A percentile compares a stretch with the other conserved stretches of the same genome.
Conservation (phyloP, 2,797 vertebrate species). For the Falco cherrug region DNA sequence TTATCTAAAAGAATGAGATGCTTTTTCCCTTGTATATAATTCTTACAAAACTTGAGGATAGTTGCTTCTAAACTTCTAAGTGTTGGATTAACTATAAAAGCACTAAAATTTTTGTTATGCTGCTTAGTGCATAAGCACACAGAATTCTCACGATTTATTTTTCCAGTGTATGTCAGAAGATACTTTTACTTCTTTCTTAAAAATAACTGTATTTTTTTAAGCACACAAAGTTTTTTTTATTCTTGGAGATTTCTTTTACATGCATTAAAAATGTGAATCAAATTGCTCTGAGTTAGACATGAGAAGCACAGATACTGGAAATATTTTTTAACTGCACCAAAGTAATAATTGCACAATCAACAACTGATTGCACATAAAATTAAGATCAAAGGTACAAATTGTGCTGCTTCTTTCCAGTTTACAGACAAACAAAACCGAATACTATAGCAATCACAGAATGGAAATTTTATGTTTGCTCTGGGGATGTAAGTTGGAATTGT, state of each 20-base stretch:
- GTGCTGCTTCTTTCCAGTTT: neutral
- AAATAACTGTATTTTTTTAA: neutral
- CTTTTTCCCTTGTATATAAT: neutral
- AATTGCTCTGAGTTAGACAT: neutral
- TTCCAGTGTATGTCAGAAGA: neutral
- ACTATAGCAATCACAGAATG: neutral
- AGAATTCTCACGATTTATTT: neutral
- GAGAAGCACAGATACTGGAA: neutral
- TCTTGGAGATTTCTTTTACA: constrained; percentile 62
- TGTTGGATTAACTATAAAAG: neutral
- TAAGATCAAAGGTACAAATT: neutral
- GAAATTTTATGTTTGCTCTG: neutral
- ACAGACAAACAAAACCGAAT: neutral
- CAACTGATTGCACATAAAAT: neutral
- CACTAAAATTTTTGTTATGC: neutral
- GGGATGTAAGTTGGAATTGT: neutral
- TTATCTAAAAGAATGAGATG: neutral
- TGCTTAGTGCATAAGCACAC: neutral
- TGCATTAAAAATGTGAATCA: constrained; percentile 77
- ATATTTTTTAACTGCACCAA: neutral
- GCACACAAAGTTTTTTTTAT: neutral
- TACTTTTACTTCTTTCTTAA: neutral
- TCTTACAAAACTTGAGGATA: neutral
- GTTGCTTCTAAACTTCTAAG: neutral
- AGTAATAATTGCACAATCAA: neutral